Conservation (phyloP, 2,113 vertebrate genomes). For the Litocranius walleri region DNA sequence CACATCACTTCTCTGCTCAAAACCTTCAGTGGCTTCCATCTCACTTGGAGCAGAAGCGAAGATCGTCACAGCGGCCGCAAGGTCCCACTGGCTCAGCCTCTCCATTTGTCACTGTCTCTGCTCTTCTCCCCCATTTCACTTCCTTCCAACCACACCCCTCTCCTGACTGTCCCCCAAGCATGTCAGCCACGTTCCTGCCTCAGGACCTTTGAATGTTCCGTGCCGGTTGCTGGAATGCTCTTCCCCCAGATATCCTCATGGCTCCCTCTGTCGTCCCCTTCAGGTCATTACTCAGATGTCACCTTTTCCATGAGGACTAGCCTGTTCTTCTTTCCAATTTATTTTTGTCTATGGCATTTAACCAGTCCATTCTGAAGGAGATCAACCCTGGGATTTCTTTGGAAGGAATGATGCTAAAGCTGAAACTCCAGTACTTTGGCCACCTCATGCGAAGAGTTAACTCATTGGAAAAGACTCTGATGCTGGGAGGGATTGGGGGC, state of each 20-base stretch:
- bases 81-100: background rate
- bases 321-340: background rate
- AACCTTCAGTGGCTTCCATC: background rate
- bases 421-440: no score
- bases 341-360: background rate
- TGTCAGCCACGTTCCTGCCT: background rate
- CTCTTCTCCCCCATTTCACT: background rate
- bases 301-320: background rate
- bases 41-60: background rate
- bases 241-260: background rate
- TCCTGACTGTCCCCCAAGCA: background rate
- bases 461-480: no score
- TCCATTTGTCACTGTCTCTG: background rate
- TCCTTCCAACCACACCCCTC: background rate
- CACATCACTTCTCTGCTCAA: background rate
- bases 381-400: no score
- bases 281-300: background rate
- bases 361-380: no score
- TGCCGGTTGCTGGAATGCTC: background rate
- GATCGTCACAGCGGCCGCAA: background rate
- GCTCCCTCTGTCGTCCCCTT: background rate
- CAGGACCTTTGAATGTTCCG: background rate
- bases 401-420: no score
- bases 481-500: no score
- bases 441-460: no score